These are phyloP conservation scores for Eudemis profundana DNA, from an alignment of 2,888 invertebrate species.

Conservation along the genomic window DNA sequence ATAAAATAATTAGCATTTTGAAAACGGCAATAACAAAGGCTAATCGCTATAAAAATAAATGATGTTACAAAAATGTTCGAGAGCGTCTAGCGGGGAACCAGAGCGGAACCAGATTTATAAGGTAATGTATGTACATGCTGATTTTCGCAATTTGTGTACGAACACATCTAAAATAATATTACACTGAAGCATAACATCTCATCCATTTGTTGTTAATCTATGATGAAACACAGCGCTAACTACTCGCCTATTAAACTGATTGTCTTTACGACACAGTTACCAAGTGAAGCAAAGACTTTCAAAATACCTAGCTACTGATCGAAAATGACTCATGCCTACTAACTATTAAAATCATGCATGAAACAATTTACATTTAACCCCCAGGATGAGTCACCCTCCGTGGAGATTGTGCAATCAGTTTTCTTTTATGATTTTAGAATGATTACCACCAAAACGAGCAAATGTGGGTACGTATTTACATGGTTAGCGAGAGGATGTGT, in stretches of 20 bases:
- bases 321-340: constrained; percentile 56
- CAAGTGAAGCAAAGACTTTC: constrained; percentile 33
- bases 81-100: constrained; percentile 74
- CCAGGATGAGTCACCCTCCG: constrained; percentile 80
- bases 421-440: constrained; percentile 34
- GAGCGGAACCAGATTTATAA: constrained; percentile 80
- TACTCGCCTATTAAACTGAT: constrained; percentile 53
- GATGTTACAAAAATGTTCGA: constrained; percentile 78
- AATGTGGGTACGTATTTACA: constrained; percentile 61
- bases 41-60: constrained; percentile 73
- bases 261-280: constrained; percentile 35
- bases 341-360: constrained; percentile 63
- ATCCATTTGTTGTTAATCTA: constrained; percentile 70
- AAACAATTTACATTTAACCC: constrained; percentile 58
- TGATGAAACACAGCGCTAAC: constrained; percentile 38
- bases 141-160: constrained; percentile 76
- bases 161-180: constrained; percentile 72
- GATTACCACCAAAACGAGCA: constrained; percentile 54
- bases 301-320: constrained; percentile 32
- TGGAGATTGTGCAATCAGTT: constrained; percentile 55
- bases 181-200: constrained; percentile 72
- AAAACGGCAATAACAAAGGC: constrained; percentile 67
- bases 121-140: constrained; percentile 80
- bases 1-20: constrained; percentile 48
- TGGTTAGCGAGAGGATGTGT: constrained; percentile 75